These are phyloP conservation scores for Anthoscopus minutus DNA, from an alignment of 2,113 vertebrate genomes.

Conservation along the genomic window DNA sequence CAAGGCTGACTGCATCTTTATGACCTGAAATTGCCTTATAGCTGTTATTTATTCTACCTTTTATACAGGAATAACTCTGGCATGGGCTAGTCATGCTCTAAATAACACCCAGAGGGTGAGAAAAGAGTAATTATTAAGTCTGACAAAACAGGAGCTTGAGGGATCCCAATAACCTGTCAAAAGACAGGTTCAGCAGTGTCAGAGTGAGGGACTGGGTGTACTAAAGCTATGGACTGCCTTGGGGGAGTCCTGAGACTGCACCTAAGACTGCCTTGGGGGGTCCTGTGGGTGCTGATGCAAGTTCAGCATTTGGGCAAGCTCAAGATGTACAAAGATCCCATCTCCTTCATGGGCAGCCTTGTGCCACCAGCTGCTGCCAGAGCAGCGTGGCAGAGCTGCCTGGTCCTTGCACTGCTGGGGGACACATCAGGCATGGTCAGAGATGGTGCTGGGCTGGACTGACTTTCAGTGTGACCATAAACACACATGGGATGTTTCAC, in stretches of 20 bases:
- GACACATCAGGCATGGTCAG: neutral
- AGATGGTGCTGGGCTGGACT: neutral
- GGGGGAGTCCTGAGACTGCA: too few relatives aligned
- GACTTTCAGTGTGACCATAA: neutral
- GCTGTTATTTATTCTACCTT: neutral
- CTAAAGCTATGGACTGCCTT: neutral
- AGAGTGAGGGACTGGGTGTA: neutral
- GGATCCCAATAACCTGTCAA: neutral
- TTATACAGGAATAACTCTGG: neutral
- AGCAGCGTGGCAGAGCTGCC: neutral
- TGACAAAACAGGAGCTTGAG: neutral
- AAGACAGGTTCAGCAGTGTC: neutral
- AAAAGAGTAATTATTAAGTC: neutral
- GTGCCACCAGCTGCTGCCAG: neutral
- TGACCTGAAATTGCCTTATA: neutral
- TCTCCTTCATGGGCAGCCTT: neutral
- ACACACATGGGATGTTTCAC: neutral
- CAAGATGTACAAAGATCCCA: neutral
- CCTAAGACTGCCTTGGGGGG: neutral
- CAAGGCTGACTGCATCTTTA: constrained; percentile 27
- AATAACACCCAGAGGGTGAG: neutral
- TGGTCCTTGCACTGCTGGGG: neutral
- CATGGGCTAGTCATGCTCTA: neutral
- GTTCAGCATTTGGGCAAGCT: neutral
- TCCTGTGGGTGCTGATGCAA: neutral